Evolutionary conservation across 2,797 vertebrate genomes (phyloP), one percentile per base, ranked within the genome.

Genomic region (Cirrhinus mrigala): DNA sequence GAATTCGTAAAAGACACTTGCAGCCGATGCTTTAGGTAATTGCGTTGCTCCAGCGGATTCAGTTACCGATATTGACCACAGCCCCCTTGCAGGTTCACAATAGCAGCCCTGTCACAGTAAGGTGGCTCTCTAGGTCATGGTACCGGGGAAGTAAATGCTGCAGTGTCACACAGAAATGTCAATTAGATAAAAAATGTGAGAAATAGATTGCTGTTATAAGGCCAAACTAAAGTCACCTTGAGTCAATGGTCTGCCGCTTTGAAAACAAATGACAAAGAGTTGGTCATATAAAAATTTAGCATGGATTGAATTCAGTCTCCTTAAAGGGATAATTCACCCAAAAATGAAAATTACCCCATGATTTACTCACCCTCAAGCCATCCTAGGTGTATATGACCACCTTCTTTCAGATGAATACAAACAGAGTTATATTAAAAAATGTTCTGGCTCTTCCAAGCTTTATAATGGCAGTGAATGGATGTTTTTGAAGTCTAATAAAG

Each of bases 51-150:
- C 40, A 4, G 18, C 60, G 75, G 75, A 71, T 84, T 70, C 37
- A 15, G 75, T 79, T 84, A 84, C 74, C 16, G 82, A 66, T 89
- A 54, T 82, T 90, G 74, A 84, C 70, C 52, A 58, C n/a, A 78
- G 68, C 71, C 50, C 56, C 68, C 73, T 81, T 58, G 66, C 70
- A 22, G 10, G 50, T 74, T 83, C 86, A 85, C 83, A 87, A 85
- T 60, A 85, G 82, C 68, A 44, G 54, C 37, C n/a, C 74, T 77
- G 75, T 60, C 62, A 56, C 37, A 48, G 75, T 27, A 33, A 33
- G 37, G 37, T 60, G 33, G 52, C 50, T 60, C 64, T 79, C 6
- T 16, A 24, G 62, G 12, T 69, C 74, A 77, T 7, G 2, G 12
- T 56, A 29, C 33, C 14, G n/a, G 33, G 12, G n/a, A 44, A 69